Evolutionary conservation across 53 echinoderm and acorn worm species (phyloP).

Genomic region (Astropecten irregularis): DNA sequence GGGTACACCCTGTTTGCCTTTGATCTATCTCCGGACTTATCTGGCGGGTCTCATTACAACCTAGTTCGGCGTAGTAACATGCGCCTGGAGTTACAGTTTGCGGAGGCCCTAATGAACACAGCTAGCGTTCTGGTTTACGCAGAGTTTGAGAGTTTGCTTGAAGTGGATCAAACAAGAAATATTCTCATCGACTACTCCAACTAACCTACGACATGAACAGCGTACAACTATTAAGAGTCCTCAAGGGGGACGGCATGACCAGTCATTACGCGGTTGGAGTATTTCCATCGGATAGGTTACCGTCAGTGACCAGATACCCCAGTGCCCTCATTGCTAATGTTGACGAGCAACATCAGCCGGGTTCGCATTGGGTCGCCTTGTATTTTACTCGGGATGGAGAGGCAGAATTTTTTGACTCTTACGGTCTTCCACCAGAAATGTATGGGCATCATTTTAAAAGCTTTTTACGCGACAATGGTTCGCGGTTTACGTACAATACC

Average conservation of each 20-base stretch:
- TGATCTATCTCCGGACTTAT: conserved; percentile 75
- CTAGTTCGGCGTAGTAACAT: conserved; percentile 65
- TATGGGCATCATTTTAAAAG: neutral
- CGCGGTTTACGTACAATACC: neutral
- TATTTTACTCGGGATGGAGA: conserved; percentile 5
- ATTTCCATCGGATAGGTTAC: conserved; percentile 16
- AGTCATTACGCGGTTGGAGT: conserved; percentile 3
- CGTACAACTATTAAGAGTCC: conserved; percentile 1
- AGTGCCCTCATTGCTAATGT: conserved; percentile 11
- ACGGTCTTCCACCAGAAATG: conserved; percentile 17
- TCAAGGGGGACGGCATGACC: conserved; percentile 8
- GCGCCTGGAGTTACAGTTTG: conserved; percentile 72
- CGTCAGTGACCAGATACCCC: neutral
- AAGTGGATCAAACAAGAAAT: conserved; percentile 51
- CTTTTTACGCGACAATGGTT: conserved; percentile 1
- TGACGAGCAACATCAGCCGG: neutral
- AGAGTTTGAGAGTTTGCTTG: conserved; percentile 41
- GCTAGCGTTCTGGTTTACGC: conserved; percentile 64
- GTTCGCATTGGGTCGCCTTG: conserved; percentile 8
- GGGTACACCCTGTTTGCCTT: conserved; percentile 74
- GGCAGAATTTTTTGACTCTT: conserved; percentile 32
- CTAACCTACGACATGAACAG: conserved; percentile 17
- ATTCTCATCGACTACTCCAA: conserved; percentile 49
- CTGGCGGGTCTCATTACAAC: conserved; percentile 69
- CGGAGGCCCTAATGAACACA: conserved; percentile 34